Conservation (phyloP, 2,797 vertebrate species). For the Acipenser ruthenus region DNA sequence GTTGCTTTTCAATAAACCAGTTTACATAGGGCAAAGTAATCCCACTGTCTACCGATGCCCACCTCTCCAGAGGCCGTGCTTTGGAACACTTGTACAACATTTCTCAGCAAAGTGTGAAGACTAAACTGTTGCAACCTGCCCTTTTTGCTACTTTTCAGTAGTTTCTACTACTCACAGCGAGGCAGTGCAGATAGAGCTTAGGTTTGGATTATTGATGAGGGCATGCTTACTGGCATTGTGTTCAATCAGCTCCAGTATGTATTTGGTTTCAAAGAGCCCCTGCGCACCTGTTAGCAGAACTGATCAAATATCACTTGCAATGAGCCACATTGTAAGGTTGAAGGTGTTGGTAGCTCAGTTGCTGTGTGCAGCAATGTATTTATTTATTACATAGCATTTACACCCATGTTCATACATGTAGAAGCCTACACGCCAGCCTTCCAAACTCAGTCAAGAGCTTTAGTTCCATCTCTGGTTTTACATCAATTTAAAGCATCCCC, state of each 20-base stretch:
- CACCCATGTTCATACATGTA: too few species aligned
- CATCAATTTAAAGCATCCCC: too few species aligned
- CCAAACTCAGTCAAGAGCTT: too few species aligned
- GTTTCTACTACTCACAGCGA: too few species aligned
- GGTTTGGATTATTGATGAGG: slow-evolving; percentile 41
- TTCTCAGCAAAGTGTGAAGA: not conserved
- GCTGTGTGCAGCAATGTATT: too few species aligned
- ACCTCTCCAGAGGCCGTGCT: slow-evolving; percentile 23
- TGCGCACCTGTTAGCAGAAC: not conserved
- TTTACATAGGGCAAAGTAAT: slow-evolving; percentile 6
- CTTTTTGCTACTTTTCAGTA: slow-evolving; percentile 2
- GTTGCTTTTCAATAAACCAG: slow-evolving; percentile 26
- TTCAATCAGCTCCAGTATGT: not conserved
- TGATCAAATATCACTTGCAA: not conserved
- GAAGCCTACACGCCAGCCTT: too few species aligned
- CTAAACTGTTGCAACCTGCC: slow-evolving; percentile 7
- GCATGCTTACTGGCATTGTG: not conserved
- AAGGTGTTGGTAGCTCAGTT: too few species aligned
- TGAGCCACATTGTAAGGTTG: too few species aligned
- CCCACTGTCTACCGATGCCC: slow-evolving; percentile 21
- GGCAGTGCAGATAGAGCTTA: slow-evolving; percentile 7
- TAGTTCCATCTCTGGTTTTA: too few species aligned
- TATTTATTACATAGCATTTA: too few species aligned
- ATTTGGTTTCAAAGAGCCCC: slow-evolving; percentile 18
- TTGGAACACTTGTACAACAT: slow-evolving; percentile 19